Conservation (phyloP, 1,140 invertebrate genomes). For the Drosophila triauraria region DNA sequence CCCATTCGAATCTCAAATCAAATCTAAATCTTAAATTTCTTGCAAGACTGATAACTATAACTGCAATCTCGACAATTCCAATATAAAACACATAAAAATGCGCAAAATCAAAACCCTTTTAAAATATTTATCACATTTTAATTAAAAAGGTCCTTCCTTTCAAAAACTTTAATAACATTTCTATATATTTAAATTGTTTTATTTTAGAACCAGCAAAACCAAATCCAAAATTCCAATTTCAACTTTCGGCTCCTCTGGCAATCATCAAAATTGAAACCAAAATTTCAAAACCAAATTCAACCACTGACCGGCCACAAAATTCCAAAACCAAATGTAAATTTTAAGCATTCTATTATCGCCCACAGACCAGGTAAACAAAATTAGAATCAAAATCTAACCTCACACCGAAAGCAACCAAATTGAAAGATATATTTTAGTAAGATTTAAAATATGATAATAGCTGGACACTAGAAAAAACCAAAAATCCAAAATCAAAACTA, state of each 20-base stretch:
- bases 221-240: conserved; percentile 54
- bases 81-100: not conserved
- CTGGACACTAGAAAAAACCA: conserved; percentile 6
- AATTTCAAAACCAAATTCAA: conserved; percentile 51
- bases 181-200: conserved; percentile 57
- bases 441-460: conserved; percentile 21
- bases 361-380: conserved; percentile 24
- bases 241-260: conserved; percentile 74
- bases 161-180: conserved; percentile 19
- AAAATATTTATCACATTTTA: not conserved
- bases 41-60: not conserved
- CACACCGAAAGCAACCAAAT: not conserved
- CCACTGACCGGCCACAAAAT: conserved; percentile 56
- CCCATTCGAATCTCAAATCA: not conserved
- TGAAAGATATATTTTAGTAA: not conserved
- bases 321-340: conserved; percentile 46
- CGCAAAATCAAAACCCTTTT: not conserved
- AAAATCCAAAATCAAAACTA: conserved; percentile 37
- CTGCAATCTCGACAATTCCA: not conserved
- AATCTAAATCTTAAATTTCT: not conserved
- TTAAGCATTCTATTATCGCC: conserved; percentile 7
- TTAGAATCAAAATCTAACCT: conserved; percentile 7
- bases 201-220: conserved; percentile 63
- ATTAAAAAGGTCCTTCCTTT: not conserved
- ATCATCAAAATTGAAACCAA: conserved; percentile 51